Evolutionary conservation across 2,797 vertebrate genomes (phyloP).

Genomic region (Crypturellus tataupa): DNA sequence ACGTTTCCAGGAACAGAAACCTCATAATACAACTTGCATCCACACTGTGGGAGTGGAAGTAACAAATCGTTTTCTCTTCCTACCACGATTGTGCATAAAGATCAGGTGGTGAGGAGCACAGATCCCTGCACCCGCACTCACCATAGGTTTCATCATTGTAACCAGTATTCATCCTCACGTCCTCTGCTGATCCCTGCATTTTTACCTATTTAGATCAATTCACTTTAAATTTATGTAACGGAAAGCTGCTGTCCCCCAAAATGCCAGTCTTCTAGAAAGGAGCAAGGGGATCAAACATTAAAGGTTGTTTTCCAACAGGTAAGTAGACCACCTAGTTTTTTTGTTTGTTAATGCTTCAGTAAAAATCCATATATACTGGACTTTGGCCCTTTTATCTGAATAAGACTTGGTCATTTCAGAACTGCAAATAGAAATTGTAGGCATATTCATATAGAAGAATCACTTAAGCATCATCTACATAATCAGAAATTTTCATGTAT

Average conservation of each 20-base stretch:
- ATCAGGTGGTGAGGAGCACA: background rate
- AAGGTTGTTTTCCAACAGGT: background rate
- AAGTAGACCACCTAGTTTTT: background rate
- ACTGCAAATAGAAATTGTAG: background rate
- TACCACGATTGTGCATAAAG: background rate
- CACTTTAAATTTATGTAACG: background rate
- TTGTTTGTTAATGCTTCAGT: background rate
- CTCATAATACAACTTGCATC: background rate
- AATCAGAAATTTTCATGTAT: conserved; percentile 8
- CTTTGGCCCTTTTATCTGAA: background rate
- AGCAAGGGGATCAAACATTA: background rate
- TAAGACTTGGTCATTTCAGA: background rate
- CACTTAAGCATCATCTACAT: background rate
- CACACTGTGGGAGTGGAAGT: background rate
- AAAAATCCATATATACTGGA: background rate
- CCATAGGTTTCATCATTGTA: background rate
- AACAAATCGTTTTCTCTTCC: background rate
- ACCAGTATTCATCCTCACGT: background rate
- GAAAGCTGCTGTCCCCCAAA: background rate
- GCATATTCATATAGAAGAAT: background rate
- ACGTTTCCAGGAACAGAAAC: background rate
- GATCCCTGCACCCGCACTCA: background rate
- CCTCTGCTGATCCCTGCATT: background rate
- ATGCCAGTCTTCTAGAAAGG: too few species aligned
- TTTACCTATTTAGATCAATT: background rate